Evolutionary conservation across 2,113 vertebrate genomes (phyloP), one percentile per base, ranked within the genome.

Genomic region (Osmerus mordax): DNA sequence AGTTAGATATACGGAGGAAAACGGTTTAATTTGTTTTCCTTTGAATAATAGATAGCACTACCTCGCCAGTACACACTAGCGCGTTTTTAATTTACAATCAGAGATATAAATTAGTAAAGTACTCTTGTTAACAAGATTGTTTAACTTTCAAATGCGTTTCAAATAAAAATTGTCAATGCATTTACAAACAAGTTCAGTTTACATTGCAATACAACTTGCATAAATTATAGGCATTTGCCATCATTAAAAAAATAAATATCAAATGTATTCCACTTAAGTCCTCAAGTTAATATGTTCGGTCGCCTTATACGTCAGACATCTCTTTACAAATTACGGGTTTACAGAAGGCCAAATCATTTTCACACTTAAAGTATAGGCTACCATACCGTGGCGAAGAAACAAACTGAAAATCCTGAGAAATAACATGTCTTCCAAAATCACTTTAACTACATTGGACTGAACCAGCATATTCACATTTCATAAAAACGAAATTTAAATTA

Each of bases 161-260:
- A 96, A 98, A 97, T 96, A 97, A 98, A 97, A 98, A 95, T 91
- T 91, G 93, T 92, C 93, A 89, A 94, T 96, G 93, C 97, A 98
- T 98, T 95, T 97, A 98, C 95, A 98, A 96, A 91, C 87, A 93
- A 92, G 89, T 87, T 92, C 91, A 90, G 90, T 93, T 95, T 92
- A 86, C 92, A 89, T 95, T 99, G 97, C 97, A 99, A 98, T 99
- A 99, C 95, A 99, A 99, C 97, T 99, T 99, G 96, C 97, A 99
- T 97, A 98, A 97, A 97, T 97, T 94, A 98, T 93, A 96, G 95
- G 94, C 95, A 90, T 87, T 78, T 93, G 94, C 93, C 94, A 88
- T 95, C 84, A 78, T 96, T 98, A 98, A 93, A 99, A 99, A 99
- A 99, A 99, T 99, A 99, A 99, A 99, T 99, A 98, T 98, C 95